Base-by-base conservation (phyloP, 2,797 vertebrate species). In the Apogon hyalosoma region DNA sequence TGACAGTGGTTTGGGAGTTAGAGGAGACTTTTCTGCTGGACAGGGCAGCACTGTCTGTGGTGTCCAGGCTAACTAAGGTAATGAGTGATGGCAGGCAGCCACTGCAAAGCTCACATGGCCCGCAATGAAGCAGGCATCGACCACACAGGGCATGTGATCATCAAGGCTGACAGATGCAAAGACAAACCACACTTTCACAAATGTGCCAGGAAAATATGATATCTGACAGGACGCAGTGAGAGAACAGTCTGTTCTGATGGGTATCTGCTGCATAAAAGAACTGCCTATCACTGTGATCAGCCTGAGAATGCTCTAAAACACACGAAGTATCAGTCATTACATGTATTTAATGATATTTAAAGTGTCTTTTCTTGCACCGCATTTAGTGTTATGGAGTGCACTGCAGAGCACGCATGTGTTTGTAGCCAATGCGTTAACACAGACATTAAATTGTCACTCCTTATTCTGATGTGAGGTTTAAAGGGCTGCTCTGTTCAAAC, bases 101-200 rank as follows among this genome's bases (percentile, higher is more conserved):
- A 57, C 73, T 79, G 80, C 69, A 77, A 86, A 86, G 72, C 86
- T 79, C 80, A 86, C 79, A 76, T 73, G 79, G 73, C 33, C 73
- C 16, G 62, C 84, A 79, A 75, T 66, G 63, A 76, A 40, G 69
- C 67, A 66, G 60, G n/a, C 63, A 82, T 76, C 48, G 63, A 82
- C 73, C 73, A 75, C 68, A 49, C 46, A 2, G 55, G 56, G 43
- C 64, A 72, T 74, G 79, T 70, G 67, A 84, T 80, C 76, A 59
- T 71, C 66, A 54, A 61, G 56, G 73, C 79, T 68, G 82, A 78
- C 77, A 71, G 70, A 82, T 72, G 79, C 72, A 67, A 71, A 80
- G 68, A 73, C 63, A 63, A 60, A 64, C 53, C 68, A 43, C 52
- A 19, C 48, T 18, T 16, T 56, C 41, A 63, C 46, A 46, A 63